Conservation (phyloP, 2,113 vertebrate genomes). For the Scophthalmus maximus region DNA sequence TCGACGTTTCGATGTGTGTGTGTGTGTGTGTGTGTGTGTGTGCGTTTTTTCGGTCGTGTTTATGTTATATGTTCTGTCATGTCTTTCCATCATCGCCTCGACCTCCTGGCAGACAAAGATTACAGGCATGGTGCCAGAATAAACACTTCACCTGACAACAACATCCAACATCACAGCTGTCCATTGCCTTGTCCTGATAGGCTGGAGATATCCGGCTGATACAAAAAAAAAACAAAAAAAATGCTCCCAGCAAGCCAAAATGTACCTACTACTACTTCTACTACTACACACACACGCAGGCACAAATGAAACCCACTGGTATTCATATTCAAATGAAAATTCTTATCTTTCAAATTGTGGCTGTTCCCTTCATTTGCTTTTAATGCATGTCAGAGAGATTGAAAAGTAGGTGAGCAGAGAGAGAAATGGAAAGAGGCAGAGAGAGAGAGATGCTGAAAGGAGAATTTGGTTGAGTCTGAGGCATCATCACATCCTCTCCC, state of each 20-base stretch:
- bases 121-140: slow-evolving; percentile 62
- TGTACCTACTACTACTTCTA: slow-evolving; percentile 46
- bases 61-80: slow-evolving; percentile 53
- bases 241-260: slow-evolving; percentile 46
- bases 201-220: slow-evolving; percentile 52
- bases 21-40: too few species aligned
- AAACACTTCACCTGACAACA: slow-evolving; percentile 71
- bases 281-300: slow-evolving; percentile 32
- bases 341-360: slow-evolving; percentile 76
- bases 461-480: slow-evolving; percentile 60
- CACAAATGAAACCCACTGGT: slow-evolving; percentile 54
- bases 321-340: slow-evolving; percentile 81
- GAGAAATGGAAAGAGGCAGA: slow-evolving; percentile 34
- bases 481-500: slow-evolving; percentile 58
- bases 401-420: slow-evolving; percentile 72
- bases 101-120: slow-evolving; percentile 69
- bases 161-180: slow-evolving; percentile 57
- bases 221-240: slow-evolving; percentile 60
- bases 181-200: slow-evolving; percentile 49
- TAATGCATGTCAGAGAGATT: slow-evolving; percentile 77
- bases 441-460: slow-evolving; percentile 49
- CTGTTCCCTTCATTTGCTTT: slow-evolving; percentile 65
- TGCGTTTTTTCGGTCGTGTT: slow-evolving; percentile 19
- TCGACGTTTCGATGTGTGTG: slow-evolving; percentile 43
- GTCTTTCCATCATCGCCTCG: slow-evolving; percentile 63